A percentile compares a stretch with the other conserved stretches of the same genome.
These are phyloP conservation scores for Atta texana DNA, from an alignment of 1,140 invertebrate species.

Conservation along the genomic window DNA sequence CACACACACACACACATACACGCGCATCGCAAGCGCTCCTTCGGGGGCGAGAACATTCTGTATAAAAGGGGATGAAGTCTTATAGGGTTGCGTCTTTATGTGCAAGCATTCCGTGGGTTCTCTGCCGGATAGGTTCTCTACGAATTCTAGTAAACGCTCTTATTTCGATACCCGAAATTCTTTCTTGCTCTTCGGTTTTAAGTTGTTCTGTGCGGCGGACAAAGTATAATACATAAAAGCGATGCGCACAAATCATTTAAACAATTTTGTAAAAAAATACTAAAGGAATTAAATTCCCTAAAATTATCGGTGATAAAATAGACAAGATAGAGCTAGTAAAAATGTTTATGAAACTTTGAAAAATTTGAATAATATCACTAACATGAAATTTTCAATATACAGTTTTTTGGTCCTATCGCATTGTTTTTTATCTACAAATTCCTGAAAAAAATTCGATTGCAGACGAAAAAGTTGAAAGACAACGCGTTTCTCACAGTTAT, in stretches of 20 bases:
- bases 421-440: neutral
- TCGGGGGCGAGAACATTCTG: slow-evolving; percentile 77
- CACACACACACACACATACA: neutral
- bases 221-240: slow-evolving; percentile 43
- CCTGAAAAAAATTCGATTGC: neutral
- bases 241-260: neutral
- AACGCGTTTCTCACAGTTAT: neutral
- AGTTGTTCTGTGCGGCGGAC: slow-evolving; percentile 35
- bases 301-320: too few species aligned
- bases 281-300: neutral
- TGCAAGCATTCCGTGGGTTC: slow-evolving; percentile 83
- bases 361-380: slow-evolving; percentile 3
- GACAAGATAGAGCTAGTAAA: neutral
- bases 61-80: slow-evolving; percentile 83
- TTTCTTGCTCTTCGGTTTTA: slow-evolving; percentile 56
- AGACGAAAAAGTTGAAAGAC: neutral
- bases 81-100: slow-evolving; percentile 81
- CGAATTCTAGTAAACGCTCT: slow-evolving; percentile 77
- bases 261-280: neutral
- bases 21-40: slow-evolving; percentile 53
- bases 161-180: slow-evolving; percentile 39
- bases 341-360: neutral
- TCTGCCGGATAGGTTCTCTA: slow-evolving; percentile 75
- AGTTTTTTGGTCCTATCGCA: neutral
- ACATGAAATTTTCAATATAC: neutral